phyloP scores from a whole-genome alignment of 2,888 invertebrate genomes.

The Timandra comae region DNA sequence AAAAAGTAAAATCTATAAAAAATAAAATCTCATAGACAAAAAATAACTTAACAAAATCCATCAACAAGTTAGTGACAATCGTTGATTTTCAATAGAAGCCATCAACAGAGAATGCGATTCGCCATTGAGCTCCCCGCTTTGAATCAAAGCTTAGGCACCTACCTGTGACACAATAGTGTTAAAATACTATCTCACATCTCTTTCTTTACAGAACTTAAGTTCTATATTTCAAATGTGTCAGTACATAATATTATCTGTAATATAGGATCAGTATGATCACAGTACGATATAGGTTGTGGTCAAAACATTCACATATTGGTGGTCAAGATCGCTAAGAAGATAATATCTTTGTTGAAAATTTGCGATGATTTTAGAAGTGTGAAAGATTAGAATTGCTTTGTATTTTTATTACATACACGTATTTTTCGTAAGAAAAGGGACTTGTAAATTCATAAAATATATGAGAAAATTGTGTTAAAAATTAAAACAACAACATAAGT shows the following conservation, averaged over 20 bases:
- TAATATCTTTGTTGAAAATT: too few species aligned
- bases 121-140: constrained; percentile 34
- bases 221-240: constrained; percentile 28
- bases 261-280: constrained; percentile 24
- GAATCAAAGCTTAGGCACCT: not conserved
- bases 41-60: constrained; percentile 16
- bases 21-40: constrained; percentile 2
- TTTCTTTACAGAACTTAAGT: constrained; percentile 35
- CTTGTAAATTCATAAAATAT: too few species aligned
- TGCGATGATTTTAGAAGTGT: too few species aligned
- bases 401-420: too few species aligned
- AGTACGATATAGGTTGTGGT: constrained; percentile 41
- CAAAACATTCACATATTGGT: constrained; percentile 46
- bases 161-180: constrained; percentile 43
- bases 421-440: too few species aligned
- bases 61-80: constrained; percentile 37
- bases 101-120: constrained; percentile 31
- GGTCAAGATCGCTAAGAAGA: constrained; percentile 27
- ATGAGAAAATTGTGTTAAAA: too few species aligned
- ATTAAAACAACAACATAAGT: too few species aligned
- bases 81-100: constrained; percentile 25
- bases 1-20: too few species aligned
- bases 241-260: constrained; percentile 34
- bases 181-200: constrained; percentile 53
- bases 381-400: too few species aligned